Percentiles rank a stretch among this genome's conserved stretches.
These are phyloP conservation scores for Tetrax tetrax DNA, from an alignment of 2,113 vertebrate genomes.

Conservation along the genomic window DNA sequence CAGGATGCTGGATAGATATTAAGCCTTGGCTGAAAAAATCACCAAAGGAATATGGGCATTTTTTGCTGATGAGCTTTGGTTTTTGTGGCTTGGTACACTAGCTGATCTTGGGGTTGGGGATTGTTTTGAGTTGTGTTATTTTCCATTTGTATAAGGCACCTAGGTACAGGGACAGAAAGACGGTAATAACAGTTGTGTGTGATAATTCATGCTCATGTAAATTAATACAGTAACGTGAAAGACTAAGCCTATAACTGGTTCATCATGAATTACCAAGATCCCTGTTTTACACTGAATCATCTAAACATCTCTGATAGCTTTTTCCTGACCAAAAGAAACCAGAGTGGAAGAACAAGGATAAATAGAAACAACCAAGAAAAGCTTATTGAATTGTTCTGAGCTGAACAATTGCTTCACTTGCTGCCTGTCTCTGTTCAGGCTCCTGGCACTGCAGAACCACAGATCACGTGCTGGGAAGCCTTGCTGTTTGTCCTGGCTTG, in stretches of 20 bases:
- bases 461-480: constrained; percentile 51
- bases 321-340: background rate
- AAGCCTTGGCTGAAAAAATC: background rate
- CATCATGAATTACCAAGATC: background rate
- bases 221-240: background rate
- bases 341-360: background rate
- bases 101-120: background rate
- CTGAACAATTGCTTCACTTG: constrained; percentile 55
- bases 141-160: background rate
- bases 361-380: constrained; percentile 10
- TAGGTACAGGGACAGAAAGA: background rate
- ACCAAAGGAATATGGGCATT: background rate
- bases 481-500: constrained; percentile 72
- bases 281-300: background rate
- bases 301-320: background rate
- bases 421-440: constrained; percentile 24
- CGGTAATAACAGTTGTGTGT: background rate
- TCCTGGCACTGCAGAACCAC: background rate
- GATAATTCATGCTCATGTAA: background rate
- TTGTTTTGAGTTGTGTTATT: background rate
- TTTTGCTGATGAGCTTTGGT: background rate
- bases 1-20: background rate
- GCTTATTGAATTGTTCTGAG: background rate
- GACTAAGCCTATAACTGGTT: background rate
- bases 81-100: background rate